Percentiles rank a stretch among this genome's conserved stretches.
phyloP scores from a whole-genome alignment of 2,888 invertebrate genomes.

The Lathronympha strigana region DNA sequence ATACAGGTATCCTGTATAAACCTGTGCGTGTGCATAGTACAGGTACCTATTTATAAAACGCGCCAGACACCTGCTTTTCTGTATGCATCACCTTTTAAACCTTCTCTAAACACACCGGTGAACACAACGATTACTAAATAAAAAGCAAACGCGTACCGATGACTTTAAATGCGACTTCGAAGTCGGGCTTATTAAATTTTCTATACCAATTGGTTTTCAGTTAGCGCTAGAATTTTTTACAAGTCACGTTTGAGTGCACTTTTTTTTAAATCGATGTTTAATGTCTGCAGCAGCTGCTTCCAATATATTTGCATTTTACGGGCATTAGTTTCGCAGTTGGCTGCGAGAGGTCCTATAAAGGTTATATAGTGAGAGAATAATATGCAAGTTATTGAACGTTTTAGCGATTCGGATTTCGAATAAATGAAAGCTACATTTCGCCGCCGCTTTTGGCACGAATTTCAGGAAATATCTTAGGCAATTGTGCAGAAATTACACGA shows the following conservation, averaged over 20 bases:
- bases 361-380: constrained; percentile 34
- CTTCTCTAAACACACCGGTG: not conserved
- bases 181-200: constrained; percentile 44
- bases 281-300: constrained; percentile 35
- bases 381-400: constrained; percentile 30
- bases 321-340: constrained; percentile 39
- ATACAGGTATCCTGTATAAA: no score
- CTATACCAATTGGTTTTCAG: constrained; percentile 22
- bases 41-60: no score
- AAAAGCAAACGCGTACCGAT: not conserved
- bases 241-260: constrained; percentile 27
- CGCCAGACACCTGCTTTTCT: no score
- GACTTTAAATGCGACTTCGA: constrained; percentile 1
- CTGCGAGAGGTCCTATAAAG: constrained; percentile 31
- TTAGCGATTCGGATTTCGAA: constrained; percentile 13
- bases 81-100: no score
- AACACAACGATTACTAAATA: not conserved
- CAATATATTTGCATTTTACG: constrained; percentile 41
- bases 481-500: no score
- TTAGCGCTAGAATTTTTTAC: constrained; percentile 28
- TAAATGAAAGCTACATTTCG: constrained; percentile 9
- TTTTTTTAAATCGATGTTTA: constrained; percentile 34
- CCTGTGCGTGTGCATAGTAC: no score
- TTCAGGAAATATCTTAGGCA: no score
- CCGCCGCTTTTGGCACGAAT: not conserved